A percentile compares a stretch with the other conserved stretches of the same genome.
Evolutionary conservation across 2,113 vertebrate genomes (phyloP).

Genomic region (Ctenomys sociabilis): DNA sequence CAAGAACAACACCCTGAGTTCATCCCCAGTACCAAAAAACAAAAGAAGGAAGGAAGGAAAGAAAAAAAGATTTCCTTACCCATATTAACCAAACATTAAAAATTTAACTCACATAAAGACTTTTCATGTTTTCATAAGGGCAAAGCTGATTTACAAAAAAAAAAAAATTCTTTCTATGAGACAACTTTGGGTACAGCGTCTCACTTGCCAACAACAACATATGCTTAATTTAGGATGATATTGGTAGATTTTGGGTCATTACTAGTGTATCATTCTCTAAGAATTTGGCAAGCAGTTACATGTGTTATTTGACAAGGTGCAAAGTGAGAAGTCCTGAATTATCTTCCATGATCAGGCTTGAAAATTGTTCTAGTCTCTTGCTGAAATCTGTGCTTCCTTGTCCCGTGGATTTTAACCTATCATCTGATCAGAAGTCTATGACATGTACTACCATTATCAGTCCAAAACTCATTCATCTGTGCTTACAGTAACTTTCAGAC

Average conservation of each 20-base stretch:
- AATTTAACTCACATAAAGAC: constrained; percentile 30
- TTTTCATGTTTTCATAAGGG: neutral
- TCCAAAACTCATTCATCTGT: constrained; percentile 28
- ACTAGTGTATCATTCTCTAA: neutral
- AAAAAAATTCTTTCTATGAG: constrained; percentile 56
- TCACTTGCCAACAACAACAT: constrained; percentile 21
- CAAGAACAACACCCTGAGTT: too few species aligned
- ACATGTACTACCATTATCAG: neutral
- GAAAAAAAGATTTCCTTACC: neutral
- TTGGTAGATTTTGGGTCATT: constrained; percentile 31
- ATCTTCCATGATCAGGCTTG: neutral
- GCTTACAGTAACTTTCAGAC: neutral
- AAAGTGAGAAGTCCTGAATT: constrained; percentile 36
- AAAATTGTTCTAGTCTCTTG: neutral
- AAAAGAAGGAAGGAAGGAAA: too few species aligned
- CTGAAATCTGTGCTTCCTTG: neutral
- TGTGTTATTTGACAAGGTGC: neutral
- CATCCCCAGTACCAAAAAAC: too few species aligned
- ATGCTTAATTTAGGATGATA: constrained; percentile 58
- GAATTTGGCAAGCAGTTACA: constrained; percentile 44
- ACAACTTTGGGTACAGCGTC: constrained; percentile 31
- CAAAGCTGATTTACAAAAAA: neutral
- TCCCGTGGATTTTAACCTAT: neutral
- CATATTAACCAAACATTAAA: constrained; percentile 30
- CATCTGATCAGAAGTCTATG: neutral